Evolutionary conservation across 2,888 invertebrate genomes (phyloP).

Genomic region (Arenicola marina): DNA sequence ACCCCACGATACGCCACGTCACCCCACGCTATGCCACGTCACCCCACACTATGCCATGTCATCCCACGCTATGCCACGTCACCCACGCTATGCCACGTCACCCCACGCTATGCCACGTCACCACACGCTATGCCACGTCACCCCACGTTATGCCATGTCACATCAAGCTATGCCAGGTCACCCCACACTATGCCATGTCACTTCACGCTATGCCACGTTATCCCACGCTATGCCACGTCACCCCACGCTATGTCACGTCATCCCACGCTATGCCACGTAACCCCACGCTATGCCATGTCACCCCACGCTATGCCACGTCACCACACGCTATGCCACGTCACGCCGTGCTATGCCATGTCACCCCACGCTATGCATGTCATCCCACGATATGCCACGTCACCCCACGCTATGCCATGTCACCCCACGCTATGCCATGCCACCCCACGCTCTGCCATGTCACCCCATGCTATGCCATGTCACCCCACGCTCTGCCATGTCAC

Average conservation of each 20-base stretch:
- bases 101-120: too few relatives aligned
- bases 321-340: not conserved
- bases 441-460: not conserved
- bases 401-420: not conserved
- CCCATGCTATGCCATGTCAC: conserved; percentile 1
- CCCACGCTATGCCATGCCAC: not conserved
- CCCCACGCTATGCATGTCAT: not conserved
- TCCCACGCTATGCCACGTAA: not conserved
- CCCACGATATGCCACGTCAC: not conserved
- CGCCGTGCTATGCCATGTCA: not conserved
- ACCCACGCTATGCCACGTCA: not conserved
- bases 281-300: not conserved
- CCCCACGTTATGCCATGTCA: not conserved
- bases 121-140: not conserved
- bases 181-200: not conserved
- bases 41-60: not conserved
- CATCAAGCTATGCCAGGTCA: not conserved
- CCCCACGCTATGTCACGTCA: not conserved
- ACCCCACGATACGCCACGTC: not conserved
- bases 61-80: not conserved
- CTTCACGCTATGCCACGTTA: not conserved
- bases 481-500: too few relatives aligned
- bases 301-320: not conserved
- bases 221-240: not conserved
- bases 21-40: not conserved